Conservation (phyloP, 2,797 vertebrate species). For the Coccyzus lansbergi region DNA sequence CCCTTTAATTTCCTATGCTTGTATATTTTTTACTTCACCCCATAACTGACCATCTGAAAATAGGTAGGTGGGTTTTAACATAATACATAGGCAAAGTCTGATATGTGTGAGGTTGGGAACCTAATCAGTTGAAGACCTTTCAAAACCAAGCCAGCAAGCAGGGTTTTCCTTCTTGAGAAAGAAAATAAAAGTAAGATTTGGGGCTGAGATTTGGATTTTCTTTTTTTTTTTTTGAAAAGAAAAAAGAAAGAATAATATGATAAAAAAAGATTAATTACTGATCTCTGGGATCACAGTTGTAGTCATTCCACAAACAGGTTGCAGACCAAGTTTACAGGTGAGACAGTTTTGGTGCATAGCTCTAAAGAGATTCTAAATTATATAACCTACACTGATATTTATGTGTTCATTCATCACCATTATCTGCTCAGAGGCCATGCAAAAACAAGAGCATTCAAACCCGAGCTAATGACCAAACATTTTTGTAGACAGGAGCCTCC, state of each 20-base stretch:
- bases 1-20: neutral
- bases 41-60: neutral
- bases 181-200: neutral
- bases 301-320: neutral
- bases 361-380: neutral
- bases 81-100: neutral
- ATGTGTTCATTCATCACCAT: neutral
- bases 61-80: neutral
- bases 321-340: neutral
- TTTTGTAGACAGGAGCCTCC: neutral
- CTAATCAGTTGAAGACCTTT: neutral
- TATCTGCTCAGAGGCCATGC: neutral
- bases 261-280: neutral
- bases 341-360: neutral
- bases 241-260: neutral
- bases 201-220: neutral
- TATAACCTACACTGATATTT: neutral
- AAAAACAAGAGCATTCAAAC: neutral
- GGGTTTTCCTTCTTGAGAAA: neutral
- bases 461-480: neutral
- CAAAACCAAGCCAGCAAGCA: neutral
- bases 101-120: neutral
- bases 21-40: neutral
- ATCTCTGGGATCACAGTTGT: neutral
- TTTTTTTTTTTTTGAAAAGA: neutral